Percentiles rank a stretch among this genome's conserved stretches.
Conservation (phyloP, 2,888 invertebrate genomes). For the Microctonus aethiopoides region DNA sequence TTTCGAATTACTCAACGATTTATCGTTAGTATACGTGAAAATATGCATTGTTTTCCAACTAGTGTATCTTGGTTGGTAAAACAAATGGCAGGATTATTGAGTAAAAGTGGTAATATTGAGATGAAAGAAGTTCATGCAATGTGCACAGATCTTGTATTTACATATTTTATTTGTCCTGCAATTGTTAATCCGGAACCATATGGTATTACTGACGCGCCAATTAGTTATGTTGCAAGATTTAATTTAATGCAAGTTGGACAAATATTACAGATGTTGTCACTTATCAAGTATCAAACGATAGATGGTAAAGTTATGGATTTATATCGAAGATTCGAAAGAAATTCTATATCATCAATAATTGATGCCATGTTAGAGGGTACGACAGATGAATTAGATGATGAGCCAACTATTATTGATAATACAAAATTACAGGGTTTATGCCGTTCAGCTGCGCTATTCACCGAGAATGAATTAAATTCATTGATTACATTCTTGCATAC, state of each 20-base stretch:
- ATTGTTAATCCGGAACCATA: conserved; percentile 96
- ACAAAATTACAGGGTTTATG: conserved; percentile 71
- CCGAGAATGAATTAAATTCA: conserved; percentile 74
- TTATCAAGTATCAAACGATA: conserved; percentile 85
- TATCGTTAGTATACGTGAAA: conserved; percentile 83
- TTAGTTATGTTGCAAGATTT: conserved; percentile 90
- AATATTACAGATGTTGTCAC: conserved; percentile 90
- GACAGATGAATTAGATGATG: conserved; percentile 64
- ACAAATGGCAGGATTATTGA: conserved; percentile 80
- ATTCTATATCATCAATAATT: conserved; percentile 81
- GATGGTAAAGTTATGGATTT: conserved; percentile 80
- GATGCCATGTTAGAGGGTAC: conserved; percentile 75
- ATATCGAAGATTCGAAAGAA: conserved; percentile 83
- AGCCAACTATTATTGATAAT: conserved; percentile 67
- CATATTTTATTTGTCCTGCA: conserved; percentile 94
- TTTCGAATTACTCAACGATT: conserved; percentile 84
- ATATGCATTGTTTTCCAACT: conserved; percentile 91
- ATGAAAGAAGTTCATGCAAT: conserved; percentile 75
- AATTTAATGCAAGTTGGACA: conserved; percentile 92
- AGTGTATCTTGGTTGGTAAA: conserved; percentile 91
- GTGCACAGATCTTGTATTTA: conserved; percentile 92
- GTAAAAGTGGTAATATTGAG: conserved; percentile 71
- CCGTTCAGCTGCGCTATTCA: conserved; percentile 76
- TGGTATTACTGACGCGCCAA: conserved; percentile 92
- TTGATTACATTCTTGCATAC: conserved; percentile 72